A percentile compares a stretch with the other conserved stretches of the same genome.
phyloP scores from a whole-genome alignment of 2,113 vertebrate genomes.

The Datnioides undecimradiatus region DNA sequence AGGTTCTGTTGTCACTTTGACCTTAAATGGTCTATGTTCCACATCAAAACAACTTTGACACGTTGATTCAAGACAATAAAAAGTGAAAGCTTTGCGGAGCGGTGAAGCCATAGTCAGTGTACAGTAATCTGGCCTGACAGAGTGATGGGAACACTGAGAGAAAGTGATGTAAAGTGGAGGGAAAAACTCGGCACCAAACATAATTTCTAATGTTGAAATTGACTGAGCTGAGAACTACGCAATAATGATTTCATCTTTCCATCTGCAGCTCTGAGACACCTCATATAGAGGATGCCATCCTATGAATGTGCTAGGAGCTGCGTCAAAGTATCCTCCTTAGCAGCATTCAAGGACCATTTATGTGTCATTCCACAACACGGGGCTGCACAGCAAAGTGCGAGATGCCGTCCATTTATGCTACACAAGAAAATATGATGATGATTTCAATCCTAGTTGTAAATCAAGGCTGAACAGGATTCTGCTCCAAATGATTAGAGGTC shows the following conservation, averaged over 20 bases:
- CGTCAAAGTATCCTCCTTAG: background rate
- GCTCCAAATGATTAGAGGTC: constrained; percentile 28
- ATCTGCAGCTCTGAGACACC: too few relatives aligned
- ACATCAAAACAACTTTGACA: background rate
- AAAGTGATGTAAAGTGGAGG: background rate
- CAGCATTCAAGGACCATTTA: background rate
- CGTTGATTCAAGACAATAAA: background rate
- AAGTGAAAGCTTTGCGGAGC: background rate
- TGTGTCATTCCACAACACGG: background rate
- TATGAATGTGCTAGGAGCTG: background rate
- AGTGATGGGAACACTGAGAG: background rate
- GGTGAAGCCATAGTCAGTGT: too few relatives aligned
- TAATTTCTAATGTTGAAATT: background rate
- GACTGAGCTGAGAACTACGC: background rate
- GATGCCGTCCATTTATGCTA: too few relatives aligned
- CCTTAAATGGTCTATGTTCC: background rate
- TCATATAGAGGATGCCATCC: background rate
- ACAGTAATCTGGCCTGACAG: background rate
- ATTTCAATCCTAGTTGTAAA: background rate
- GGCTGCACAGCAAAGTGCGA: too few relatives aligned
- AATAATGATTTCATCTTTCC: background rate
- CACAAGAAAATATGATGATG: too few relatives aligned
- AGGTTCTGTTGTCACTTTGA: background rate
- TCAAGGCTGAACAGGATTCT: background rate
- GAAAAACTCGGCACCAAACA: background rate